Evolutionary conservation across 2,888 invertebrate species (phyloP).

Genomic region (Caenorhabditis japonica): DNA sequence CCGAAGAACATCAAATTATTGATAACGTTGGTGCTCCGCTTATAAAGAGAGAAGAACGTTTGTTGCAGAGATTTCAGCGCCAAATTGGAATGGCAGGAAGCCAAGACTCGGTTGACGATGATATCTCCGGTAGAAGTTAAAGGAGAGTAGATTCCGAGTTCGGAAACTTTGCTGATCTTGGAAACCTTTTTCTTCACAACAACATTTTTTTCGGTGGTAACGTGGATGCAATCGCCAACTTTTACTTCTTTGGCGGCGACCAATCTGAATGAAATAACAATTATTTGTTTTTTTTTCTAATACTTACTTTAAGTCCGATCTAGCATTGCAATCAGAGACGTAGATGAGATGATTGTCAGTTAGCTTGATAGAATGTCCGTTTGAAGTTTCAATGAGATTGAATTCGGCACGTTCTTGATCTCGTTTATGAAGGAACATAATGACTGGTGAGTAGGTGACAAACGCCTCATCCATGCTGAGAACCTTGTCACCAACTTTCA

Average conservation of each 20-base stretch:
- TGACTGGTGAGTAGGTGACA: constrained; percentile 72
- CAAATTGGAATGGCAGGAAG: constrained; percentile 74
- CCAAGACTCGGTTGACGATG: constrained; percentile 73
- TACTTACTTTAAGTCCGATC: constrained; percentile 44
- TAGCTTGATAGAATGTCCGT: constrained; percentile 61
- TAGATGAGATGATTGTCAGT: constrained; percentile 74
- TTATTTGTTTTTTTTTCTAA: background rate
- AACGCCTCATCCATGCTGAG: constrained; percentile 72
- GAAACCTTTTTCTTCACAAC: constrained; percentile 41
- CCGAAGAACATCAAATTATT: constrained; percentile 24
- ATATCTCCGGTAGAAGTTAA: constrained; percentile 74
- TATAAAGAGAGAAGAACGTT: constrained; percentile 73
- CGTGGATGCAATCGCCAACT: constrained; percentile 66
- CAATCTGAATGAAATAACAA: constrained; percentile 32
- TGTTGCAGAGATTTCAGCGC: constrained; percentile 72
- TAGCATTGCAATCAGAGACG: constrained; percentile 61
- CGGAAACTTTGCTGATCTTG: constrained; percentile 50
- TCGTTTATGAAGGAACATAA: constrained; percentile 74
- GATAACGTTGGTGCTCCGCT: constrained; percentile 33
- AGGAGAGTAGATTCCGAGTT: constrained; percentile 72
- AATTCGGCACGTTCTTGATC: constrained; percentile 67
- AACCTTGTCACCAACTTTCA: constrained; percentile 72
- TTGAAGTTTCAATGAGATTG: constrained; percentile 61
- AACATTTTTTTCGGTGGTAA: constrained; percentile 36
- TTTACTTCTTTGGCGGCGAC: constrained; percentile 58